Base-by-base conservation (phyloP, 2,888 invertebrate genomes). In the Hydroisotoma schaefferi region DNA sequence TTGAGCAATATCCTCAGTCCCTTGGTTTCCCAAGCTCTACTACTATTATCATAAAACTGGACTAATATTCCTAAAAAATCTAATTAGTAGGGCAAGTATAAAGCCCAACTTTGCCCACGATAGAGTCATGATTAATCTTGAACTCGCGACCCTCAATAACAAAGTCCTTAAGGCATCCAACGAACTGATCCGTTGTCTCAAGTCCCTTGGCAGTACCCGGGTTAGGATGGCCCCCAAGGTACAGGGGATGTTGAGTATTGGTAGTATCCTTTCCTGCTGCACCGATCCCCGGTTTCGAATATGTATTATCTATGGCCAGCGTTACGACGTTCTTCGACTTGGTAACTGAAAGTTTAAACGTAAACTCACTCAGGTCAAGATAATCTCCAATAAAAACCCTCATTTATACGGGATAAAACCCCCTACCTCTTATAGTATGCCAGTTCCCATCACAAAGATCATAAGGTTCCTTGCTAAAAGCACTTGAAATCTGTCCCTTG, bases 371-470 rank as follows among this genome's bases (percentile, higher is more conserved):
- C n/a, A n/a, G n/a, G n/a, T n/a, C n/a, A n/a, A n/a, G n/a, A n/a
- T n/a, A n/a, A n/a, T n/a, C n/a, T n/a, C n/a, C n/a, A n/a, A n/a
- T n/a, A n/a, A n/a, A n/a, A n/a, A n/a, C n/a, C n/a, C n/a, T n/a
- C n/a, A n/a, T n/a, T n/a, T n/a, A n/a, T n/a, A n/a, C n/a, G n/a
- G n/a, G n/a, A n/a, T n/a, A n/a, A n/a, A n/a, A n/a, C n/a, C n/a
- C n/a, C n/a, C n/a, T 73, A 80, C 80, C 78, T 72, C 73, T 72
- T 44, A 94, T 89, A 59, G 83, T 86, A 75, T 98, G 95, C 97
- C 97, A 99, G 57, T 89, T 82, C 49, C 98, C 97, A 77, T 99
- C 94, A 75, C 98, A 99, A 63, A 95, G 83, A 60, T 81, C 80
- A 72, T 86, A 84, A 0, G 85, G 80, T 54, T 82, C 82, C 63